Percentiles rank a stretch among this genome's conserved stretches.
Evolutionary conservation across 2,888 invertebrate species (phyloP).

Genomic region (Drosophila prolongata): DNA sequence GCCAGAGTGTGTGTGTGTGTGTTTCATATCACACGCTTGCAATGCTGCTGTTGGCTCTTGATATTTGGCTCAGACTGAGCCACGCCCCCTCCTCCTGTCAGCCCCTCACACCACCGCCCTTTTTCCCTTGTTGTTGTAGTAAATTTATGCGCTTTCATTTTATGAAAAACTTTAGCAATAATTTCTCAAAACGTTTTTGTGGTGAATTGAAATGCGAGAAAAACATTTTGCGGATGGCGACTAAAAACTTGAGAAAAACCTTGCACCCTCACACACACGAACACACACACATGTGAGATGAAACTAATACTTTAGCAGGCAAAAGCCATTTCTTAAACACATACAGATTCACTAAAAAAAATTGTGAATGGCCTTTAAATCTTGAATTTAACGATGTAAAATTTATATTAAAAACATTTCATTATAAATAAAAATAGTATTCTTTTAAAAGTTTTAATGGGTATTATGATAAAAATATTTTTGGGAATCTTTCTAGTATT

Average conservation of each 20-base stretch:
- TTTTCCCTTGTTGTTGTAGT: slow-evolving; percentile 58
- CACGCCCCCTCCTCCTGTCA: not conserved
- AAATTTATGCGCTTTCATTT: slow-evolving; percentile 83
- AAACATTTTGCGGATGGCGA: slow-evolving; percentile 83
- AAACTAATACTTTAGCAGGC: slow-evolving; percentile 64
- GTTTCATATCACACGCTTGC: slow-evolving; percentile 65
- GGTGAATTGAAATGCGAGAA: slow-evolving; percentile 83
- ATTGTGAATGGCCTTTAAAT: no score
- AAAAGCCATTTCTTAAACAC: slow-evolving; percentile 35
- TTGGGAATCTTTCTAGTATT: no score
- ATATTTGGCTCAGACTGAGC: slow-evolving; percentile 60
- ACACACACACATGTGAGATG: slow-evolving; percentile 23
- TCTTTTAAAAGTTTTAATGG: no score
- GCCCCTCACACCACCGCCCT: slow-evolving; percentile 29
- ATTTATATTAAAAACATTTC: no score
- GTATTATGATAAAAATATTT: no score
- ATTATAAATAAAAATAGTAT: no score
- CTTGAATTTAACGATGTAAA: no score
- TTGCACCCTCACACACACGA: slow-evolving; percentile 42
- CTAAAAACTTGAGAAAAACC: slow-evolving; percentile 81
- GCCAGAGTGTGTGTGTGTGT: slow-evolving; percentile 22
- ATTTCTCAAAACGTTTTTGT: slow-evolving; percentile 83
- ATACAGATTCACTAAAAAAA: slow-evolving; percentile 3
- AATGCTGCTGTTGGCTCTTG: slow-evolving; percentile 60
- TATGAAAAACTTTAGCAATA: slow-evolving; percentile 83